Conservation (phyloP, 2,797 vertebrate genomes). For the Anguilla marmorata region DNA sequence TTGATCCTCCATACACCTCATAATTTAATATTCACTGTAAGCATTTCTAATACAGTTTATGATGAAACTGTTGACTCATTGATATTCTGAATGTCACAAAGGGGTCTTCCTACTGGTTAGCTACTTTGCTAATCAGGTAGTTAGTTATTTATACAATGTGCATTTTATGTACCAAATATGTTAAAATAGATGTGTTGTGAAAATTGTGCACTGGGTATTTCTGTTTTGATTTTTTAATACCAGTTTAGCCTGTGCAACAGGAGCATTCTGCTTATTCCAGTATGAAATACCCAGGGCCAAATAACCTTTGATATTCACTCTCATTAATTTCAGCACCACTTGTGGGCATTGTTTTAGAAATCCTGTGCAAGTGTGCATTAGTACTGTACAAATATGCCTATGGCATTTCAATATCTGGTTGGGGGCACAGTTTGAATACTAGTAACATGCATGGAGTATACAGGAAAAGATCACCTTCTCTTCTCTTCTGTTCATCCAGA, state of each 20-base stretch:
- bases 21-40: too few relatives aligned
- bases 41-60: too few relatives aligned
- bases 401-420: neutral
- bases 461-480: neutral
- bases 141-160: too few relatives aligned
- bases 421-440: neutral
- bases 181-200: too few relatives aligned
- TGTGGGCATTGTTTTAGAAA: neutral
- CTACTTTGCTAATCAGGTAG: too few relatives aligned
- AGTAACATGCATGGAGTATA: too few relatives aligned
- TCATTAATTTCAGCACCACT: neutral
- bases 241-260: neutral
- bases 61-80: too few relatives aligned
- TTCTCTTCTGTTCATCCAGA: neutral
- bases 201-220: too few relatives aligned
- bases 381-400: neutral
- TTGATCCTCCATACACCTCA: too few relatives aligned
- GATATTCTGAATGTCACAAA: too few relatives aligned
- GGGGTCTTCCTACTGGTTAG: too few relatives aligned
- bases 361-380: neutral
- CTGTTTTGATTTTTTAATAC: neutral
- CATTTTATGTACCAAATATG: too few relatives aligned
- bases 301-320: neutral
- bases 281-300: neutral
- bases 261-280: neutral